phyloP scores from a whole-genome alignment of 2,797 vertebrate genomes.

The Diceros bicornis region DNA sequence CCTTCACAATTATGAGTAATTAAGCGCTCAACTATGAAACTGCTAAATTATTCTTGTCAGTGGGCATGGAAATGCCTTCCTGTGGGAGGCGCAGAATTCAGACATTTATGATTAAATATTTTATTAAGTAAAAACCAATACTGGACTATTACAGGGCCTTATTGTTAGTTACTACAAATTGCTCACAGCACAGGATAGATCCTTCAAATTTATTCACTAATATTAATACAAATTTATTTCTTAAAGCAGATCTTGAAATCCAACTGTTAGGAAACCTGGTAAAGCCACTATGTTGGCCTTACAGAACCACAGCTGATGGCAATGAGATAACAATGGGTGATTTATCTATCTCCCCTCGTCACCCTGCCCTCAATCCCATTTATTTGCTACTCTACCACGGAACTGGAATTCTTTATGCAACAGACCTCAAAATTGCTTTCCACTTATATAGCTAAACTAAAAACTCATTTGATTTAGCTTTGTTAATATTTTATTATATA shows the following conservation, averaged over 20 bases:
- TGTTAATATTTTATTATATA: conserved; percentile 81
- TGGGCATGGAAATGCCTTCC: conserved; percentile 82
- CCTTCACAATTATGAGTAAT: conserved; percentile 83
- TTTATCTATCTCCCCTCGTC: conserved; percentile 33
- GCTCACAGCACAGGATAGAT: conserved; percentile 69
- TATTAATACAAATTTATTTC: conserved; percentile 72
- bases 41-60: conserved; percentile 84
- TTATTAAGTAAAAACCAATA: conserved; percentile 85
- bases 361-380: conserved; percentile 47
- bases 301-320: conserved; percentile 55
- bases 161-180: conserved; percentile 79
- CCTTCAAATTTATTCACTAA: conserved; percentile 69
- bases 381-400: conserved; percentile 72
- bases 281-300: conserved; percentile 38
- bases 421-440: conserved; percentile 82
- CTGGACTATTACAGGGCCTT: conserved; percentile 71
- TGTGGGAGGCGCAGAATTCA: conserved; percentile 81
- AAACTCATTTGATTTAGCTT: conserved; percentile 79
- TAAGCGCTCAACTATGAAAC: conserved; percentile 79
- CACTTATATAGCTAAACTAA: conserved; percentile 75
- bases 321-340: not conserved
- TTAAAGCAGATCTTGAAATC: conserved; percentile 58
- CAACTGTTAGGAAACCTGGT: conserved; percentile 58
- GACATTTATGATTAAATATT: conserved; percentile 84
- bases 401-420: conserved; percentile 77